Evolutionary conservation across 2,113 vertebrate species (phyloP).

Genomic region (Geothlypis trichas): DNA sequence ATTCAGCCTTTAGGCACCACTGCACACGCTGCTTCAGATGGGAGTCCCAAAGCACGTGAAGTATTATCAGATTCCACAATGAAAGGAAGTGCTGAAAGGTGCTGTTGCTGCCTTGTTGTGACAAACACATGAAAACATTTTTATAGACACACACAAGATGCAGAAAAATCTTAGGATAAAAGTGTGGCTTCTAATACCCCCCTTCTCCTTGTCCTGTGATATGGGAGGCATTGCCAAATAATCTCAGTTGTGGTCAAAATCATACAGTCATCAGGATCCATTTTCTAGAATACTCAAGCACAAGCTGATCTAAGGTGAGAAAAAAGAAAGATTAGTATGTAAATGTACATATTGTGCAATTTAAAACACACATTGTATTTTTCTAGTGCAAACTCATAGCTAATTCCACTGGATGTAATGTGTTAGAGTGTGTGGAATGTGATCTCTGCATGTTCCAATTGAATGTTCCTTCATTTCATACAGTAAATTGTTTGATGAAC

Average conservation of each 20-base stretch:
- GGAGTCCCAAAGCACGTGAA: neutral
- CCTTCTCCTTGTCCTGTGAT: neutral
- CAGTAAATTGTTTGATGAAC: neutral
- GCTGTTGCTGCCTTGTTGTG: neutral
- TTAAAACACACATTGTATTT: neutral
- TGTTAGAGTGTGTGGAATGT: neutral
- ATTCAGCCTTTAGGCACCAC: neutral
- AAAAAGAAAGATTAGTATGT: neutral
- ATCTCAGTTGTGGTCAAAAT: neutral
- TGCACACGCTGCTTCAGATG: neutral
- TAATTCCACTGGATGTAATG: neutral
- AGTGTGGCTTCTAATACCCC: neutral
- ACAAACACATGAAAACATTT: neutral
- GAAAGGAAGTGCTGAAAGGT: neutral
- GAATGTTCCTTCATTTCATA: neutral
- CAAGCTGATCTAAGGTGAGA: neutral
- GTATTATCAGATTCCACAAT: neutral
- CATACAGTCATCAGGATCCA: neutral
- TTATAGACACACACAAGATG: neutral
- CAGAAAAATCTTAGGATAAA: neutral
- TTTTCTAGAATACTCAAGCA: neutral
- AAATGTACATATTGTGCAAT: neutral
- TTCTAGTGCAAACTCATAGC: neutral
- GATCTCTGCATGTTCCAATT: neutral
- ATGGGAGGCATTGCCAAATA: neutral